phyloP scores from a whole-genome alignment of 2,888 invertebrate species.

The Nasonia oneida region DNA sequence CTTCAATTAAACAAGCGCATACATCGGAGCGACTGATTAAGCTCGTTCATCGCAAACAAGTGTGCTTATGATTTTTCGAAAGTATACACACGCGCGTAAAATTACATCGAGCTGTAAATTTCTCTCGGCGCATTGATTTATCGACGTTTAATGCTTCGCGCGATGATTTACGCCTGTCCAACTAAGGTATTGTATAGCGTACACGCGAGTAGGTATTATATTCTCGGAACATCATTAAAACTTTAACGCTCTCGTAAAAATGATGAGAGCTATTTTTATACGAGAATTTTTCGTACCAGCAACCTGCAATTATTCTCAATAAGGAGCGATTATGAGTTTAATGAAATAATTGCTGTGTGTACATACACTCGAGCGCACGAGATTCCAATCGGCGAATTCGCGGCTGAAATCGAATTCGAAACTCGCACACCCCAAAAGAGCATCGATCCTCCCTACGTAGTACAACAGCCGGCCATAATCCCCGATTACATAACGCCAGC shows the following conservation, averaged over 20 bases:
- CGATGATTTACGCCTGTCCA: background rate
- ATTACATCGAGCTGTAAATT: background rate
- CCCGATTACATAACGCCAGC: background rate
- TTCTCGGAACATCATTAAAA: conserved; percentile 8
- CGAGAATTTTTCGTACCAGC: background rate
- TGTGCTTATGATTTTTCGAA: background rate
- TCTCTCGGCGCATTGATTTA: background rate
- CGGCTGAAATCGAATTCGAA: background rate
- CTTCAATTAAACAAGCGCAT: background rate
- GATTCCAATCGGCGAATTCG: too few species aligned
- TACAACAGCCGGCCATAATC: background rate
- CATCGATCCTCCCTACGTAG: background rate
- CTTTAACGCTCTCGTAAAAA: background rate
- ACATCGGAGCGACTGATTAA: background rate
- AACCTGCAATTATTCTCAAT: background rate
- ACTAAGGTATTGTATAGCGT: background rate
- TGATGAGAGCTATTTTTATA: background rate
- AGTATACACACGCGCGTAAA: background rate
- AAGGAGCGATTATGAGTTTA: background rate
- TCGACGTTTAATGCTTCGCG: background rate
- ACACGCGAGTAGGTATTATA: background rate
- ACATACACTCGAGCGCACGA: background rate
- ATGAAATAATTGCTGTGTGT: background rate
- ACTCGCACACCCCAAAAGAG: background rate
- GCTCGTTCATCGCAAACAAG: background rate